Conservation (phyloP, 2,888 invertebrate genomes). For the Oscheius onirici region DNA sequence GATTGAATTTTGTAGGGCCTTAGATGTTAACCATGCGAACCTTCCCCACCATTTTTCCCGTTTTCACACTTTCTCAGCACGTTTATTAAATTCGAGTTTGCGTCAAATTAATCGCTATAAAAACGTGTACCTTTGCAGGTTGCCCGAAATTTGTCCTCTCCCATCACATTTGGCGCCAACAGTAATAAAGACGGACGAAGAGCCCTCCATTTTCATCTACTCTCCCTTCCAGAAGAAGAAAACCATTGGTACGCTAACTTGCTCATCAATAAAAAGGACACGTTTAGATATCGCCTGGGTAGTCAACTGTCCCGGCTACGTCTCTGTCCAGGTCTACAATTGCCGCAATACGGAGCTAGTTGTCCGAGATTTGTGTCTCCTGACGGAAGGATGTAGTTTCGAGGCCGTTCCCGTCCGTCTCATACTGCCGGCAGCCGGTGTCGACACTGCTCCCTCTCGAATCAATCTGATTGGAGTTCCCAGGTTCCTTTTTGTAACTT, state of each 20-base stretch:
- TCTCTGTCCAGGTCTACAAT: constrained; percentile 49
- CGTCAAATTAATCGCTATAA: too few species aligned
- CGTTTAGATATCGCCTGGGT: constrained; percentile 59
- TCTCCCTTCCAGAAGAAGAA: constrained; percentile 64
- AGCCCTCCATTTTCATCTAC: constrained; percentile 65
- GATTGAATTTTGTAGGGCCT: too few species aligned
- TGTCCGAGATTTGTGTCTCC: constrained; percentile 57
- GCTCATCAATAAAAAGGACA: not conserved
- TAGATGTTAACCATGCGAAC: too few species aligned
- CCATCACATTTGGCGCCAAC: constrained; percentile 63
- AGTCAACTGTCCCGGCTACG: constrained; percentile 57
- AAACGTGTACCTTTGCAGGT: too few species aligned
- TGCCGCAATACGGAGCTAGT: constrained; percentile 46
- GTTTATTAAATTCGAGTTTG: too few species aligned
- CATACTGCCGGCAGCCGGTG: constrained; percentile 56
- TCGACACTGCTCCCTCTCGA: constrained; percentile 38
- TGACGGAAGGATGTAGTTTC: constrained; percentile 63
- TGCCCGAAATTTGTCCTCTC: constrained; percentile 57
- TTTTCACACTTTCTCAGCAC: too few species aligned
- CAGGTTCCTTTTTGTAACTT: constrained; percentile 37
- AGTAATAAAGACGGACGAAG: constrained; percentile 46
- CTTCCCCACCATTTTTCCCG: too few species aligned
- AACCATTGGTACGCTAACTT: constrained; percentile 21
- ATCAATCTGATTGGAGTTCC: constrained; percentile 65
- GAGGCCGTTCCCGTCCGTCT: constrained; percentile 66